Evolutionary conservation across 2,113 vertebrate genomes (phyloP).

Genomic region (Austrofundulus limnaeus): DNA sequence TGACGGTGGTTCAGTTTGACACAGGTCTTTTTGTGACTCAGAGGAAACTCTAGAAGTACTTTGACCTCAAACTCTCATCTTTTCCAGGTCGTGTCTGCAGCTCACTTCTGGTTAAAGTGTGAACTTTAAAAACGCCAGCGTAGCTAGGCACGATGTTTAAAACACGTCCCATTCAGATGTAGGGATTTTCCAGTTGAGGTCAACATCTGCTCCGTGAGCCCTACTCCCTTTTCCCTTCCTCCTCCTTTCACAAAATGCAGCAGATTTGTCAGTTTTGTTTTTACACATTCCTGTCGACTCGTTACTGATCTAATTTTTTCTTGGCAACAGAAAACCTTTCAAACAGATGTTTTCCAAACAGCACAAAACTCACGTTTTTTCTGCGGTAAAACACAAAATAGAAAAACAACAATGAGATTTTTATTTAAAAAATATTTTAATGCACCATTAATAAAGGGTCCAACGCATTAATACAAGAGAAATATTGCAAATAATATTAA

Average conservation of each 20-base stretch:
- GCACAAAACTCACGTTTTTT: not conserved
- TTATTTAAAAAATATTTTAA: slow-evolving; percentile 89
- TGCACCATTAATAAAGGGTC: slow-evolving; percentile 87
- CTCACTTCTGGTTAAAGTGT: not conserved
- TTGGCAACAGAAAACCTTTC: not conserved
- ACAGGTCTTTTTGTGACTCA: not conserved
- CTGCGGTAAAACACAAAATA: not conserved
- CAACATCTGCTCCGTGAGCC: not conserved
- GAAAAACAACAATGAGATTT: not conserved
- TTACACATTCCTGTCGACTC: not conserved
- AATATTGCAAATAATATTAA: slow-evolving; percentile 88
- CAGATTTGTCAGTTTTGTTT: not conserved
- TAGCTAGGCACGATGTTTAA: not conserved
- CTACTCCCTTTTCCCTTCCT: not conserved
- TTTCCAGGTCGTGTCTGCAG: not conserved
- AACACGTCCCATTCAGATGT: not conserved
- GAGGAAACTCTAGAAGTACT: not conserved
- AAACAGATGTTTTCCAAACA: not conserved
- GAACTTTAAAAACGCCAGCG: not conserved
- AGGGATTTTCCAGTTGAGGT: not conserved
- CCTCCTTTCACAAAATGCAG: not conserved
- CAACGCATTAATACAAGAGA: slow-evolving; percentile 87
- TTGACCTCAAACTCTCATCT: not conserved
- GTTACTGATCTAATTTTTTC: not conserved
- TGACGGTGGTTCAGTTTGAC: no score